Conservation (phyloP, 2,113 vertebrate species). For the Dicaeum eximium region DNA sequence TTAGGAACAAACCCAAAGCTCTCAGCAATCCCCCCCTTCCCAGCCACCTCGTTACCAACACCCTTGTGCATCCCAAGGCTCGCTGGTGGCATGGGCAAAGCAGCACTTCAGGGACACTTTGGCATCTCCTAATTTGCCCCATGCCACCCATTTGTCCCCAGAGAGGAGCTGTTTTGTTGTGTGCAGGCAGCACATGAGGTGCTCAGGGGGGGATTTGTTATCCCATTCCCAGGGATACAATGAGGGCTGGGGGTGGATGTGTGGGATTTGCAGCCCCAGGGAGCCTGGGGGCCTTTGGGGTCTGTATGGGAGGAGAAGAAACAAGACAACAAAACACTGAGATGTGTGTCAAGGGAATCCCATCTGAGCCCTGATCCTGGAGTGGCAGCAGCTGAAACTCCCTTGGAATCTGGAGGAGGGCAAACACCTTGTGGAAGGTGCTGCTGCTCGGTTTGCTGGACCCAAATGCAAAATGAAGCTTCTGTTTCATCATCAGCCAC, state of each 20-base stretch:
- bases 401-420: background rate
- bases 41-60: background rate
- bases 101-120: background rate
- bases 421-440: background rate
- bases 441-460: background rate
- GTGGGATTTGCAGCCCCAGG: background rate
- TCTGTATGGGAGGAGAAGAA: background rate
- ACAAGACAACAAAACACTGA: background rate
- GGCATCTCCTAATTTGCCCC: constrained; percentile 61
- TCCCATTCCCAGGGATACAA: background rate
- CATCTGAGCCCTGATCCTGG: rapidly evolving
- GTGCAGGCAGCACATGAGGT: background rate
- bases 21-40: background rate
- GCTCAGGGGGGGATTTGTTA: constrained; percentile 45
- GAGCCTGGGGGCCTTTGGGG: background rate
- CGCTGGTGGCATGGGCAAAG: rapidly evolving
- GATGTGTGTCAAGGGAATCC: background rate
- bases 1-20: background rate
- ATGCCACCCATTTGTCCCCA: constrained; percentile 9
- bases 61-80: background rate
- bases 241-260: background rate
- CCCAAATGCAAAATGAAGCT: background rate
- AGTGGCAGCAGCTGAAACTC: background rate
- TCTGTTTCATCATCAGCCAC: background rate
- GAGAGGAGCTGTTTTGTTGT: constrained; percentile 69